Evolutionary conservation across 2,888 invertebrate genomes (phyloP), one percentile per base, ranked within the genome.

Genomic region (Syrphus vitripennis): DNA sequence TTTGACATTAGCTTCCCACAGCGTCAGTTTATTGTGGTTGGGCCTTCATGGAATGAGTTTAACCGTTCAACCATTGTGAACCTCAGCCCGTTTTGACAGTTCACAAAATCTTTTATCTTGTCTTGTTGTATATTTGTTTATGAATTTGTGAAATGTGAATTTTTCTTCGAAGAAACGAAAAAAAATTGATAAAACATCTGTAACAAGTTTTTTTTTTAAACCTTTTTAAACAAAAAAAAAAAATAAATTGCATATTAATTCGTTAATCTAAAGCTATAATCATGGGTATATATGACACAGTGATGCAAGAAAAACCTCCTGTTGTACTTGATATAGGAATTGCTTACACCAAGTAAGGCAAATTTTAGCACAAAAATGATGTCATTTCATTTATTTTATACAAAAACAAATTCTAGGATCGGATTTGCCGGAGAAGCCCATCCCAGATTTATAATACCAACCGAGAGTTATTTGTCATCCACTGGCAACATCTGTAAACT

Each of bases 391-490:
- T 29, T 5, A 16, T 12, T 42, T 21, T 4, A 16, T 34, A 14
- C 6, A 81, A 37, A 81, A 37, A 42, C 74, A 37, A 40, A 50
- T 90, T 93, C 37, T 88, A 98, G 98, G 92, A 96, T 97, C 92
- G 98, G 98, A 29, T 97, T 98, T 92, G 96, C 97, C 31, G 97
- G 97, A 10, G 98, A 99, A 93, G 94, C 95, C 63, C 95, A 96
- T 42, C 98, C 98, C 29, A 94, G 98, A 88, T 97, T 96, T 90
- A 98, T 99, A 87, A 95, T 98, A 87, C 95, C 95, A 65, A 96
- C 97, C 0, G 95, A 96, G 91, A 94, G 97, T 55, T 95, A 94
- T 91, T 95, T 95, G 89, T 93, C 95, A 2, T 94, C 94, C 69
- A 94, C 94, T 61, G 94, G 95, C 9, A 90, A 93, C 82, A 91